Conservation (phyloP, 2,888 invertebrate genomes). For the Ennomos quercinarius region DNA sequence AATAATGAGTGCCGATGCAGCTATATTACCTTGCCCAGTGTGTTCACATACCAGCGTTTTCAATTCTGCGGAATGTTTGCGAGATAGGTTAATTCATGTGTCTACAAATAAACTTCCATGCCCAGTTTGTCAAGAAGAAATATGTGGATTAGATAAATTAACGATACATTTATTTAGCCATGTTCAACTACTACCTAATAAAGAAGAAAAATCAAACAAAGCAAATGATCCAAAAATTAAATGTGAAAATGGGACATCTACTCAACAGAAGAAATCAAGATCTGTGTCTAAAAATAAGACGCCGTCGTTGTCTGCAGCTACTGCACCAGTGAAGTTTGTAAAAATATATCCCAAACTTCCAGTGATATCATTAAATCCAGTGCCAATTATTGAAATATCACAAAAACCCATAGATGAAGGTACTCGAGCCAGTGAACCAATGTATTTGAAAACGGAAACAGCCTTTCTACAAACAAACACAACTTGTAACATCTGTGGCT, state of each 20-base stretch:
- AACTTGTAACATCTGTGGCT: slow-evolving; percentile 89
- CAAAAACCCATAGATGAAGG: slow-evolving; percentile 49
- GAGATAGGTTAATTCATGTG: slow-evolving; percentile 89
- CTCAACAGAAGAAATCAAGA: slow-evolving; percentile 65
- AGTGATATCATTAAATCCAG: slow-evolving; percentile 66
- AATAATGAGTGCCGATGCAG: slow-evolving; percentile 80
- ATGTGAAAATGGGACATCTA: slow-evolving; percentile 49
- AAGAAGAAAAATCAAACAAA: slow-evolving; percentile 42
- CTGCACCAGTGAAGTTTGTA: slow-evolving; percentile 72
- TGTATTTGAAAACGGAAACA: slow-evolving; percentile 63
- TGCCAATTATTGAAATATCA: slow-evolving; percentile 69
- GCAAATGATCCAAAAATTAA: slow-evolving; percentile 41
- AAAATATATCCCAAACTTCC: slow-evolving; percentile 81
- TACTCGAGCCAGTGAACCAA: slow-evolving; percentile 49
- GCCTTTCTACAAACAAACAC: slow-evolving; percentile 57
- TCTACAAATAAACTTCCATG: slow-evolving; percentile 91
- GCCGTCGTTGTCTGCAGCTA: slow-evolving; percentile 50
- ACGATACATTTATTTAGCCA: slow-evolving; percentile 94
- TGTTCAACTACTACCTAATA: slow-evolving; percentile 71
- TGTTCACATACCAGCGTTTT: slow-evolving; percentile 90
- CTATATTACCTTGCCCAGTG: slow-evolving; percentile 90
- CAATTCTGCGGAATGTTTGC: slow-evolving; percentile 88
- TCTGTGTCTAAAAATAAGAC: slow-evolving; percentile 76
- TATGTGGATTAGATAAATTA: slow-evolving; percentile 92
- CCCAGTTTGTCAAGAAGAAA: slow-evolving; percentile 91